Evolutionary conservation across 1,140 invertebrate genomes (phyloP), one percentile per base, ranked within the genome.

Genomic region (Theocolax elegans): DNA sequence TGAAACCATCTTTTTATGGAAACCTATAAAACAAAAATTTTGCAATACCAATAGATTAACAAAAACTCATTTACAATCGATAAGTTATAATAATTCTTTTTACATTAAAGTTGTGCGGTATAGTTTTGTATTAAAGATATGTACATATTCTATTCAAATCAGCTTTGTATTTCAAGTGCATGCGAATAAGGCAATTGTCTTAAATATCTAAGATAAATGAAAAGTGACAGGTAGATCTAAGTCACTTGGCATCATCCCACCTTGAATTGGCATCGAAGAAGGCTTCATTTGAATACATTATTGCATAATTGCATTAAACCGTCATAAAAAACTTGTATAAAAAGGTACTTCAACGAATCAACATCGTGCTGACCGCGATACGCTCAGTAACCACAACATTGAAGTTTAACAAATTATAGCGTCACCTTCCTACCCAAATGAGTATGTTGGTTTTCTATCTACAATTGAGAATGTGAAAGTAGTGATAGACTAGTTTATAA

Each of bases 221-320:
- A 29, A 56, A 56, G 27, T 59, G 76, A 75, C 75, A 74, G 23
- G 23, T 54, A 15, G 13, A 4, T 31, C 59, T 13, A 70, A 66
- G 48, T 62, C 42, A 17, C 21, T 49, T 17, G 49, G 21, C 12
- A 23, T 44, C 44, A 31, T 67, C 25, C 23, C 9, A 31, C 54
- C 66, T 62, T 64, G 67, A 74, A 73, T 51, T 71, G 25, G 21
- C 17, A 48, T 21, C 58, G 70, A 51, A 59, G 17, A 65, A 65
- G 59, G 13, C 23, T 60, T 71, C 23, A 81, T 81, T 81, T 80
- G 74, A 75, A 81, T 83, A 80, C 76, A 59, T 81, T 77, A 84
- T 83, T 77, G 66, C 76, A 81, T 82, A 74, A 80, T 75, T 76
- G 74, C 59, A 76, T 80, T 79, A 74, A 68, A 73, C 73, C 25